Percentiles rank a stretch among this genome's conserved stretches.
Conservation (phyloP, 2,797 vertebrate genomes). For the Sardinella longiceps region DNA sequence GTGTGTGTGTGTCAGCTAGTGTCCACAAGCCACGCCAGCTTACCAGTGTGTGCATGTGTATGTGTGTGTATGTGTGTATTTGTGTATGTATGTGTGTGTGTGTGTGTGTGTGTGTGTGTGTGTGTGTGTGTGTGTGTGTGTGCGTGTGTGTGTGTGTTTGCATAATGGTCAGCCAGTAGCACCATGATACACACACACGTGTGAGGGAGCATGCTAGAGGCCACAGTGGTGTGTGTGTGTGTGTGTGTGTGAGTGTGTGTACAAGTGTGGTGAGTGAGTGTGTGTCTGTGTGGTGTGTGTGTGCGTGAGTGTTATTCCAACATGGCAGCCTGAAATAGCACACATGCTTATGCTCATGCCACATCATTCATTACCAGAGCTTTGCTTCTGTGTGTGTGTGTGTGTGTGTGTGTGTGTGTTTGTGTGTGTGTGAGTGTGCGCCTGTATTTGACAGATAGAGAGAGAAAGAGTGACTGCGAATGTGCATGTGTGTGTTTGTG, state of each 20-base stretch:
- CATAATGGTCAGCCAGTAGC: neutral
- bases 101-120: neutral
- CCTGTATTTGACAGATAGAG: no score
- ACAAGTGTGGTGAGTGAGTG: no score
- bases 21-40: no score
- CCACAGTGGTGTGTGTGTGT: neutral
- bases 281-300: no score
- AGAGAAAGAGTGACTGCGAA: no score
- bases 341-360: slow-evolving; percentile 41
- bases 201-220: neutral
- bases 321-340: slow-evolving; percentile 67
- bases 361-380: slow-evolving; percentile 68
- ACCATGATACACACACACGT: neutral
- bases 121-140: neutral
- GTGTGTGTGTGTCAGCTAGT: slow-evolving; percentile 29
- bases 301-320: slow-evolving; percentile 63
- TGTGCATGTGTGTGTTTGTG: neutral
- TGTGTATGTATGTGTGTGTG: neutral
- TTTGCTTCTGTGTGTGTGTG: slow-evolving; percentile 51
- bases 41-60: slow-evolving; percentile 26
- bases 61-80: neutral
- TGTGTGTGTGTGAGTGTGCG: neutral
- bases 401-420: slow-evolving; percentile 11
- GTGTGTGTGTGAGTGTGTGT: no score
- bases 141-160: neutral